phyloP scores from a whole-genome alignment of 2,888 invertebrate genomes.

The Nymphalis urticae region DNA sequence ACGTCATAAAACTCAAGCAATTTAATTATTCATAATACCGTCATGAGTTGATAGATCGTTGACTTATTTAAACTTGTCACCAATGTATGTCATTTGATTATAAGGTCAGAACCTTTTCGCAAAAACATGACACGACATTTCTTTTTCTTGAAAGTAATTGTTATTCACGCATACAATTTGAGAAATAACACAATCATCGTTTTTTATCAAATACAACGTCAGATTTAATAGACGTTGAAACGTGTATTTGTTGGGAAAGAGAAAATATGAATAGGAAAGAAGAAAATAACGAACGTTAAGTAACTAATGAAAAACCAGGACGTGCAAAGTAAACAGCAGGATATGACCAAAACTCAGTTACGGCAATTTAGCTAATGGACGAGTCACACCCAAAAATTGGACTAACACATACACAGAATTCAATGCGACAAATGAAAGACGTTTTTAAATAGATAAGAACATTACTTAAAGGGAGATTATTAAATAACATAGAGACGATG shows the following conservation, averaged over 20 bases:
- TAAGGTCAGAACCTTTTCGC: conserved; percentile 23
- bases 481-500: background rate
- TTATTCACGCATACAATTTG: background rate
- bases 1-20: conserved; percentile 5
- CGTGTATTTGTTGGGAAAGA: no score
- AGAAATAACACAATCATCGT: no score
- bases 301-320: conserved; percentile 18
- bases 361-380: conserved; percentile 51
- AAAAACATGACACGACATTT: conserved; percentile 4
- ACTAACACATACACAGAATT: conserved; percentile 39
- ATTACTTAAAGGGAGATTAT: background rate
- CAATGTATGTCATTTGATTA: conserved; percentile 30
- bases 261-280: no score
- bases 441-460: background rate
- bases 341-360: conserved; percentile 41
- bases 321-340: conserved; percentile 39
- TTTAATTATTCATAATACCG: conserved; percentile 23
- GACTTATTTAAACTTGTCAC: conserved; percentile 29
- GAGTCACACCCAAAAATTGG: conserved; percentile 40
- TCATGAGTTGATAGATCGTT: conserved; percentile 29
- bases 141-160: background rate
- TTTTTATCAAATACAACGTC: no score
- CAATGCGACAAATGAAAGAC: conserved; percentile 19
- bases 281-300: background rate
- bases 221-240: no score